Evolutionary conservation across 2,113 vertebrate species (phyloP), one percentile per base, ranked within the genome.

Genomic region (Atractosteus spatula): DNA sequence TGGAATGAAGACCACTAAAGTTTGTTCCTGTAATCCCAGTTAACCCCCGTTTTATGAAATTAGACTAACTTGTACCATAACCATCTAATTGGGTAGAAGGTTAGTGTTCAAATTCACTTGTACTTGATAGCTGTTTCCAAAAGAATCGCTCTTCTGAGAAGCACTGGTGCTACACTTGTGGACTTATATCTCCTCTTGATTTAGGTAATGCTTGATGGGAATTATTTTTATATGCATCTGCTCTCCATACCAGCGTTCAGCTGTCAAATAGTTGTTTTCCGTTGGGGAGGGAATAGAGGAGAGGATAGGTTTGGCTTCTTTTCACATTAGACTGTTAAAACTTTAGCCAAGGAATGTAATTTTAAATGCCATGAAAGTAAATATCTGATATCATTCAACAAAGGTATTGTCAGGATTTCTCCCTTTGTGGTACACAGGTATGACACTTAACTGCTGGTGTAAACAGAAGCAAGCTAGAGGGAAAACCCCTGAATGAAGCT

Each of bases 171-270:
- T 67, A 45, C 2, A 56, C 7, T 16, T 47, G 71, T 7, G 57
- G 55, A 16, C 55, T 47, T 55, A 55, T 29, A 55, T 73, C n/a
- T 67, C 44, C 14, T 47, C 41, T 66, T 43, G 42, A 44, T 44
- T 29, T 66, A 66, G 56, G 65, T 73, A 17, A 47, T 42, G 54
- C 55, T 73, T 73, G 47, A 7, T 51, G 64, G 71, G 71, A n/a
- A n/a, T 71, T 41, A 66, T 41, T 73, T 64, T 67, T 17, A 73
- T 64, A 55, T 4, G 54, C 64, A 66, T 47, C 42, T 8, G 59
- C 41, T 55, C 16, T 69, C 64, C 64, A 45, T 66, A 66, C 45
- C 64, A 66, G 13, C 5, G 47, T 44, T 66, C 12, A 55, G 17
- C 29, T n/a, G 43, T 70, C 8, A 41, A 61, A 42, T 17, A 56